Percentiles rank a stretch among this genome's conserved stretches.
Evolutionary conservation across 2,797 vertebrate species (phyloP).

Genomic region (Gadopsis bispinosus): DNA sequence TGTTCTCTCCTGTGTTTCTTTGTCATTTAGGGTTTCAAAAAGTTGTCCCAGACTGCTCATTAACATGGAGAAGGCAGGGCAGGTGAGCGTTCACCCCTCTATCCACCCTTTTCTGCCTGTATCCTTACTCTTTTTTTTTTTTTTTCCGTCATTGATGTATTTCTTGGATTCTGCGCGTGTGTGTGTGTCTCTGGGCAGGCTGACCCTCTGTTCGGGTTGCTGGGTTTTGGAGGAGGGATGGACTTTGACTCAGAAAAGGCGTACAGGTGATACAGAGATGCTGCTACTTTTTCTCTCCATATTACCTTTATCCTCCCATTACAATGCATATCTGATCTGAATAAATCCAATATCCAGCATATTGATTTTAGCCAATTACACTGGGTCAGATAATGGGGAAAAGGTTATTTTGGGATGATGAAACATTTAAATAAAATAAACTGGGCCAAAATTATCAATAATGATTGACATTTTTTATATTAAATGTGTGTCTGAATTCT

Average conservation of each 20-base stretch:
- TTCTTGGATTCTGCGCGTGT: slow-evolving; percentile 10
- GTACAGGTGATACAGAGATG: slow-evolving; percentile 86
- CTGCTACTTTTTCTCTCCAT: neutral
- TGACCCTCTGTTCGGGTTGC: slow-evolving; percentile 86
- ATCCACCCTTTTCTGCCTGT: neutral
- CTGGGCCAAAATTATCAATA: neutral
- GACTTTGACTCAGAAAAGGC: slow-evolving; percentile 95
- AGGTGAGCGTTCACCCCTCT: slow-evolving; percentile 78
- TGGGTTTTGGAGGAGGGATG: slow-evolving; percentile 91
- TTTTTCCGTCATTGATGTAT: neutral
- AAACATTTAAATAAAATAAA: neutral
- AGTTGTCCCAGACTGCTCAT: slow-evolving; percentile 91
- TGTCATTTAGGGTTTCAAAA: slow-evolving; percentile 85
- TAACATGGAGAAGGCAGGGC: slow-evolving; percentile 92
- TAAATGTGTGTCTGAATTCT: neutral
- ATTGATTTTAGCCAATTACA: neutral
- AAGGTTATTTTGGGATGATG: neutral
- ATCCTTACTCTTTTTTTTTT: neutral
- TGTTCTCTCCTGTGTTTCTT: slow-evolving; percentile 16
- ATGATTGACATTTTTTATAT: neutral
- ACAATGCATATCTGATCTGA: neutral
- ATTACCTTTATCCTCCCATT: neutral
- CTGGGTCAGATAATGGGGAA: neutral
- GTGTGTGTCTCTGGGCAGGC: slow-evolving; percentile 75
- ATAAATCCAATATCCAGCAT: neutral